These are phyloP conservation scores for Gisinianus flammeolus DNA, from an alignment of 2,888 invertebrate genomes.

Conservation along the genomic window DNA sequence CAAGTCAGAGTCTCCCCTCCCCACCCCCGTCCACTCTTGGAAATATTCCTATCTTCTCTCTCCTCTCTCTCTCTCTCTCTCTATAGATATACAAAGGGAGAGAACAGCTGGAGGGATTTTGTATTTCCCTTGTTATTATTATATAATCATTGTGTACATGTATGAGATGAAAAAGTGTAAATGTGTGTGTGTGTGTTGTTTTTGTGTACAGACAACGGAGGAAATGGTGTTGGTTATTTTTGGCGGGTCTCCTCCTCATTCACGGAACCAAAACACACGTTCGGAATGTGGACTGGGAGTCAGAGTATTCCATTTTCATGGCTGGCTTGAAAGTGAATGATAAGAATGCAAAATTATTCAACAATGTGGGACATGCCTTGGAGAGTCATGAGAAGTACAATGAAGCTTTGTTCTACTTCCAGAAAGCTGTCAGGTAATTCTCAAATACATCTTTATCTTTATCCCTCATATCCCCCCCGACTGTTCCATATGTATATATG, in stretches of 20 bases:
- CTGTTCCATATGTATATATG: not conserved
- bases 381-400: constrained; percentile 74
- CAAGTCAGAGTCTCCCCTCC: not conserved
- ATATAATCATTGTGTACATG: not conserved
- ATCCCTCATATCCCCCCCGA: no score
- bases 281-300: constrained; percentile 91
- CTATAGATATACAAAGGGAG: not conserved
- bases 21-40: not conserved
- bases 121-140: no score
- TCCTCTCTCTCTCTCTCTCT: not conserved
- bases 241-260: constrained; percentile 72
- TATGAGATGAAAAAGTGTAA: not conserved
- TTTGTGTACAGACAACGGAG: constrained; percentile 59
- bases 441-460: not conserved
- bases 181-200: constrained; percentile 15
- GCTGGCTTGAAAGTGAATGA: constrained; percentile 86
- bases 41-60: not conserved
- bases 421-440: constrained; percentile 77
- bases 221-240: constrained; percentile 70
- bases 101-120: no score
- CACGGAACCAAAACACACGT: constrained; percentile 85
- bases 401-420: constrained; percentile 88
- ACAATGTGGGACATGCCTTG: constrained; percentile 95
- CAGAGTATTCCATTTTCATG: constrained; percentile 89
- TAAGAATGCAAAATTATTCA: constrained; percentile 93